Evolutionary conservation across 64 coral and sea anemone genomes (phyloP), one percentile per base, ranked within the genome.

Genomic region (Pocillopora damicornis): DNA sequence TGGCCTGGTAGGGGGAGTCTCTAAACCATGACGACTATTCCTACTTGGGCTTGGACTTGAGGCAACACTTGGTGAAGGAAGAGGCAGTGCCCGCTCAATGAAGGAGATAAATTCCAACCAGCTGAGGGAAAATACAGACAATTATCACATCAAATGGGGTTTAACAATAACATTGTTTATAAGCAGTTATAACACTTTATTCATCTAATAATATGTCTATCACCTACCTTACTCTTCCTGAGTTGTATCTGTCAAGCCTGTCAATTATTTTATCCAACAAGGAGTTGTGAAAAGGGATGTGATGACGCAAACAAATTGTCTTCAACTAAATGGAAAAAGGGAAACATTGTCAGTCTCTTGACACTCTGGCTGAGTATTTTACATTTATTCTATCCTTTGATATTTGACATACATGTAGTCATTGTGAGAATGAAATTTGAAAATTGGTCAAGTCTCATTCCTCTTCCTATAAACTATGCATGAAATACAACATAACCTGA

Each of bases 271-370:
- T 93, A 67, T 96, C 94, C 37, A 96, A 74, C 57, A 96, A 86
- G 45, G 94, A 96, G 80, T 75, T 88, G 63, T 96, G 93, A 75
- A 96, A 96, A 59, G 94, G 94, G 51, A 96, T 57, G 60, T 81
- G 85, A 59, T 96, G 88, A 72, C 37, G 86, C 9, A 96, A 63
- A 75, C 94, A 96, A 35, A 93, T 82, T 87, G 88, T 87, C 69
- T 96, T 96, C 22, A 96, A 71, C 94, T 96, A 73, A 58, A 83
- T 56, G 56, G 75, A 69, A 15, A 22, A 42, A 37, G 61, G 59
- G 14, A 71, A 71, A 71, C 15, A 17, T 20, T 71, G n/a, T 71
- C 20, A 30, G 20, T 0, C n/a, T 11, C 9, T 4, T 67, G 16
- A 15, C 16, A 16, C 15, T 51, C 7, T 51, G 42, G 42, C 42